Percentiles rank a stretch among this genome's conserved stretches.
Evolutionary conservation across 1,140 invertebrate species (phyloP).

Genomic region (Drosophila nasuta): DNA sequence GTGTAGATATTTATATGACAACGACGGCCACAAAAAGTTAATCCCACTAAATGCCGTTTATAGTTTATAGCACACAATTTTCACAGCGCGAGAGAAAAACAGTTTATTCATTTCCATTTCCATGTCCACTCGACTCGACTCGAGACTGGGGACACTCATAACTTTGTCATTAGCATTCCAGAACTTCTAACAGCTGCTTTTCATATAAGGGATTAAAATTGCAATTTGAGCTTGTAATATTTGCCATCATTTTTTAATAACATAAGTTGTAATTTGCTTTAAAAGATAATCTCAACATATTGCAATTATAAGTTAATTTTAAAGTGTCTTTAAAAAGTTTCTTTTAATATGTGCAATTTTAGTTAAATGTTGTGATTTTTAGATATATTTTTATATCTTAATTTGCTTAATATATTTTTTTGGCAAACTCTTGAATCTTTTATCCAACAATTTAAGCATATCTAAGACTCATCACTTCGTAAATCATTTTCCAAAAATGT

Average conservation of each 20-base stretch:
- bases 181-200: background rate
- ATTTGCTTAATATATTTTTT: background rate
- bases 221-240: background rate
- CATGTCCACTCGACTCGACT: background rate
- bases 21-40: conserved; percentile 79
- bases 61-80: conserved; percentile 73
- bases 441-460: background rate
- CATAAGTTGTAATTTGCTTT: too few relatives aligned
- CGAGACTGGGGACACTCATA: background rate
- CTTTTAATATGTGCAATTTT: too few relatives aligned
- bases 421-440: background rate
- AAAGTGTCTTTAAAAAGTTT: too few relatives aligned
- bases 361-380: background rate
- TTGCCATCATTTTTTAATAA: too few relatives aligned
- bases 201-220: background rate
- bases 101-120: conserved; percentile 15
- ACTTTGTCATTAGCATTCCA: conserved; percentile 7
- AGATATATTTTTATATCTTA: too few relatives aligned
- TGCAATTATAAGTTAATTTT: too few relatives aligned
- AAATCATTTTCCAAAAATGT: conserved; percentile 2
- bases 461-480: background rate
- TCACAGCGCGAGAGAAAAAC: conserved; percentile 3
- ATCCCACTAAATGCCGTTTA: conserved; percentile 80
- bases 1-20: conserved; percentile 65
- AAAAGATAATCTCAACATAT: too few relatives aligned